These are phyloP conservation scores for Micromesistius poutassou DNA, from an alignment of 2,797 vertebrate species.

Conservation along the genomic window DNA sequence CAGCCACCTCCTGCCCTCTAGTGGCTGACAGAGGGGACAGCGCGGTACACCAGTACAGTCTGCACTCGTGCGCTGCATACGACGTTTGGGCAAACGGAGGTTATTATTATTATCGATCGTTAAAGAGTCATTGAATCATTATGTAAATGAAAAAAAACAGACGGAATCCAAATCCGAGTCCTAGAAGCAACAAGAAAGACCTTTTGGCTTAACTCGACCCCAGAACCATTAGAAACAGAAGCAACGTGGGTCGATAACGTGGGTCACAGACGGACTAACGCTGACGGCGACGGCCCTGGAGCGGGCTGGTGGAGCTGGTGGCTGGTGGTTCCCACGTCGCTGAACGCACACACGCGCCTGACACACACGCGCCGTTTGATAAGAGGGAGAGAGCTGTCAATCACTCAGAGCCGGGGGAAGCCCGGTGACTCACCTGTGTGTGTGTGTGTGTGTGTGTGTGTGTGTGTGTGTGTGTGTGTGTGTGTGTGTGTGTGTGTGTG, in stretches of 20 bases:
- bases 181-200: too few relatives aligned
- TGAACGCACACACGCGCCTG: not conserved
- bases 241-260: too few relatives aligned
- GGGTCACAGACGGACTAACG: too few relatives aligned
- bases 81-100: not conserved
- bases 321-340: not conserved
- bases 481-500: slow-evolving; percentile 4
- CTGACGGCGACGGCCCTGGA: not conserved
- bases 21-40: not conserved
- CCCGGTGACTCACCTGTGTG: slow-evolving; percentile 18
- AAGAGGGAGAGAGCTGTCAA: slow-evolving; percentile 8
- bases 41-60: not conserved
- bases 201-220: too few relatives aligned
- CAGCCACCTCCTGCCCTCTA: not conserved
- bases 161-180: too few relatives aligned
- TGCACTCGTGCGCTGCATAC: not conserved
- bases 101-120: not conserved
- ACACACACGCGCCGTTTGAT: not conserved
- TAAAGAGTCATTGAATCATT: too few relatives aligned
- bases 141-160: too few relatives aligned
- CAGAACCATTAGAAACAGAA: too few relatives aligned
- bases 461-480: slow-evolving; percentile 13
- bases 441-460: slow-evolving; percentile 9
- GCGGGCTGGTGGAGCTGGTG: not conserved
- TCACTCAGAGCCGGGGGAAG: slow-evolving; percentile 23